Evolutionary conservation across 2,888 invertebrate species (phyloP).

Genomic region (Prenolepis imparis): DNA sequence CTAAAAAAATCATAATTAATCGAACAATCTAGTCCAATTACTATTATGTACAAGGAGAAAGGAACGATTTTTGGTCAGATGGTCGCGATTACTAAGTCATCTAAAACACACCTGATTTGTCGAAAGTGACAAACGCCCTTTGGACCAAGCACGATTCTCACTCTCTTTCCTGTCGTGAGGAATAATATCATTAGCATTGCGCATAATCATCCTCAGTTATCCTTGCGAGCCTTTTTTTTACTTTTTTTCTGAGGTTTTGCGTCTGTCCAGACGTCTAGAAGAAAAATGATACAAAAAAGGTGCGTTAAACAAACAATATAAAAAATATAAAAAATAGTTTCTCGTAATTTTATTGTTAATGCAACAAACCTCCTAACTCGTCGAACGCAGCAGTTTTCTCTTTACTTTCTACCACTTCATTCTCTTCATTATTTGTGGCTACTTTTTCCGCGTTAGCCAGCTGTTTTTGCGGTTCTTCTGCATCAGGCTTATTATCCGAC

Average conservation of each 20-base stretch:
- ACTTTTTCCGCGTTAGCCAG: conserved; percentile 67
- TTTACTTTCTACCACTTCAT: conserved; percentile 74
- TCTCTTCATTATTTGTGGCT: conserved; percentile 35
- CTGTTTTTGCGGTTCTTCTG: conserved; percentile 74
- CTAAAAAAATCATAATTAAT: conserved; percentile 67
- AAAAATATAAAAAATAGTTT: neutral
- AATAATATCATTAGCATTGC: conserved; percentile 63
- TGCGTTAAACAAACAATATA: neutral
- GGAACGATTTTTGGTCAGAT: conserved; percentile 76
- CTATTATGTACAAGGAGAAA: conserved; percentile 75
- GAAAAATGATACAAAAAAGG: conserved; percentile 25
- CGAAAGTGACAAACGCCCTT: conserved; percentile 70
- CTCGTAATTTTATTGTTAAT: neutral
- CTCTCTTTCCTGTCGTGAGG: conserved; percentile 64
- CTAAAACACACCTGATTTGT: conserved; percentile 75
- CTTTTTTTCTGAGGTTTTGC: conserved; percentile 91
- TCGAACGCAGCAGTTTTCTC: conserved; percentile 87
- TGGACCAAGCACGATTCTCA: conserved; percentile 72
- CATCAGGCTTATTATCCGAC: conserved; percentile 75
- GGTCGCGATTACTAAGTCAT: conserved; percentile 69
- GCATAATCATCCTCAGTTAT: conserved; percentile 87
- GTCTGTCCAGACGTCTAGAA: conserved; percentile 92
- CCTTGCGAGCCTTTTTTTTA: conserved; percentile 93
- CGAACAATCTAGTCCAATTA: conserved; percentile 70
- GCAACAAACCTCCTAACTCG: conserved; percentile 87